Conservation (phyloP, 2,888 invertebrate species). For the Muscina levida region DNA sequence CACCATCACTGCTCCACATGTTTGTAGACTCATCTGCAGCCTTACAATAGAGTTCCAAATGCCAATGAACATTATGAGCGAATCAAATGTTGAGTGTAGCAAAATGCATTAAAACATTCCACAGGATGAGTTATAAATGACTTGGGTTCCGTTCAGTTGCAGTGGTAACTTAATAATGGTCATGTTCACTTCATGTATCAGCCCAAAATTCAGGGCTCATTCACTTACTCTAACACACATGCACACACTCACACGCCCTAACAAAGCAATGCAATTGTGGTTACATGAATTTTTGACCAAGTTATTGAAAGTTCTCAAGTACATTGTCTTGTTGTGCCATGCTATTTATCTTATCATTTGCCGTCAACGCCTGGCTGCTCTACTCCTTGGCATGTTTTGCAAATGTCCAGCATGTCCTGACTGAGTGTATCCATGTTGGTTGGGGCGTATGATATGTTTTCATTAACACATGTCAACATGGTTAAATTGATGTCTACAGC, state of each 20-base stretch:
- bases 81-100: conserved; percentile 5
- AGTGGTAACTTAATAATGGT: conserved; percentile 31
- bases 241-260: neutral
- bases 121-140: conserved; percentile 29
- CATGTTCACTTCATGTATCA: conserved; percentile 20
- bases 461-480: conserved; percentile 40
- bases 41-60: conserved; percentile 2
- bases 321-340: conserved; percentile 29
- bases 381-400: neutral
- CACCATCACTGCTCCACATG: too few species aligned
- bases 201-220: neutral
- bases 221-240: neutral
- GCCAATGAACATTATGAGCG: neutral
- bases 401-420: conserved; percentile 2
- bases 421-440: neutral
- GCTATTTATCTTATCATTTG: conserved; percentile 32
- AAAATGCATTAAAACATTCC: conserved; percentile 15
- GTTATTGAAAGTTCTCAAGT: conserved; percentile 40
- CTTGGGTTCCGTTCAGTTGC: conserved; percentile 24
- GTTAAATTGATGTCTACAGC: conserved; percentile 36
- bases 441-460: conserved; percentile 37
- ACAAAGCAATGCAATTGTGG: neutral
- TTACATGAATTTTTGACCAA: conserved; percentile 29
- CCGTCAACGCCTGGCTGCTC: conserved; percentile 8
- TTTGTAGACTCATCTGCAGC: too few species aligned